Base-by-base conservation (phyloP, 2,888 invertebrate species). In the Leptinotarsa juncta region DNA sequence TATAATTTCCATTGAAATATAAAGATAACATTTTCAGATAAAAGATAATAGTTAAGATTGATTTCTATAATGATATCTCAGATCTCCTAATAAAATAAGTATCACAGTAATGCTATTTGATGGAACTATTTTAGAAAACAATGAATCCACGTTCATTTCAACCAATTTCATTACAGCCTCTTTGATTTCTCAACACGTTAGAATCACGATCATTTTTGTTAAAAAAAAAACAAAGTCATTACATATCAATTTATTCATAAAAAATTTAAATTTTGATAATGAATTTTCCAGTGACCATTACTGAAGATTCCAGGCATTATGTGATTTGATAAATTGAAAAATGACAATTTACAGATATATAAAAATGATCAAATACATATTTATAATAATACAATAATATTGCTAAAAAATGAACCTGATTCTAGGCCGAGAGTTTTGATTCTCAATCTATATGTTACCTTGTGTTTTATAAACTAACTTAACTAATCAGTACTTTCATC, bases 401-500 rank as follows among this genome's bases (percentile, higher is more conserved):
- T 57, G 14, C 18, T 15, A 23, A 14, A 62, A 62, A 62, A n/a
- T 62, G 62, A 62, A 32, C 62, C 5, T 32, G 62, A 62, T n/a
- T 16, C n/a, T 32, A 62, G n/a, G 32, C n/a, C 16, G 15, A 62
- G 42, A 62, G 42, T 10, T 42, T 12, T 42, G 10, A 42, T 42
- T 42, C 42, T 3, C 42, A 42, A 42, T 42, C 42, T 12, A 42
- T 42, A 42, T 42, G 3, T 42, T 12, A 42, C 42, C 0, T 42
- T 10, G 42, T 42, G 12, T 57, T 16, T 18, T 18, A 50, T 49
- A 15, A 57, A 42, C 26, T 55, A 48, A 23, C 32, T 16, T 62
- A 23, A 26, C 49, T 69, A 26, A 68, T 72, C 42, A 53, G 49
- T 42, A 23, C 50, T 50, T 67, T 51, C 18, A 72, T 76, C 62